phyloP scores from a whole-genome alignment of 2,113 vertebrate species.

The Crotophaga sulcirostris region DNA sequence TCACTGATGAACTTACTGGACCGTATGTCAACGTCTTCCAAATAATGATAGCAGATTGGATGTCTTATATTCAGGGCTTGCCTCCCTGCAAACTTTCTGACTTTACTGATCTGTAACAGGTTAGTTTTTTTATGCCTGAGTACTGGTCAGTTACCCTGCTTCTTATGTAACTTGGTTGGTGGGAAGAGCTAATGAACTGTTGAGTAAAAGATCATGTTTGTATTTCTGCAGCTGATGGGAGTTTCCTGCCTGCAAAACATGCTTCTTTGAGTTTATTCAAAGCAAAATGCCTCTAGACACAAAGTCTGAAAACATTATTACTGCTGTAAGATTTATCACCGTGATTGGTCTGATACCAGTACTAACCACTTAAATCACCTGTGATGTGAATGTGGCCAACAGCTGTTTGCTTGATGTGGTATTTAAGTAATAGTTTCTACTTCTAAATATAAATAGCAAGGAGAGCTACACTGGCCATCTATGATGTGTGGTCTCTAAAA shows the following conservation, averaged over 20 bases:
- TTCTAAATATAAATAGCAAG: not conserved
- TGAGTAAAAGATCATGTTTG: fast-evolving
- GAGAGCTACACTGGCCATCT: not conserved
- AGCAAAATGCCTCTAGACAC: not conserved
- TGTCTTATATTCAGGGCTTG: not conserved
- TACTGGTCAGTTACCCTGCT: not conserved
- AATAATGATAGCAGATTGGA: not conserved
- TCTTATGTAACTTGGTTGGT: fast-evolving
- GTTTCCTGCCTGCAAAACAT: not conserved
- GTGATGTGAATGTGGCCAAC: not conserved
- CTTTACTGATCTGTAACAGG: not conserved
- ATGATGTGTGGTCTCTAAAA: not conserved
- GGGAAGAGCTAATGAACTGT: not conserved
- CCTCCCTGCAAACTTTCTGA: not conserved
- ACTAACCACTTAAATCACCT: not conserved
- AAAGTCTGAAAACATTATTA: not conserved
- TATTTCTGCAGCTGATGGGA: not conserved
- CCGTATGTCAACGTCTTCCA: not conserved
- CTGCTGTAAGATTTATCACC: not conserved
- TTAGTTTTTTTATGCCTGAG: not conserved
- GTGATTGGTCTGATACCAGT: not conserved
- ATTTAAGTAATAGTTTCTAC: not conserved
- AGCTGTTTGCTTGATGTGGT: not conserved
- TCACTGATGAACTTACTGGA: not conserved
- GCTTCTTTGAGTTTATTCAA: not conserved